phyloP scores from a whole-genome alignment of 2,113 vertebrate genomes.

The Sceloporus tristichus region DNA sequence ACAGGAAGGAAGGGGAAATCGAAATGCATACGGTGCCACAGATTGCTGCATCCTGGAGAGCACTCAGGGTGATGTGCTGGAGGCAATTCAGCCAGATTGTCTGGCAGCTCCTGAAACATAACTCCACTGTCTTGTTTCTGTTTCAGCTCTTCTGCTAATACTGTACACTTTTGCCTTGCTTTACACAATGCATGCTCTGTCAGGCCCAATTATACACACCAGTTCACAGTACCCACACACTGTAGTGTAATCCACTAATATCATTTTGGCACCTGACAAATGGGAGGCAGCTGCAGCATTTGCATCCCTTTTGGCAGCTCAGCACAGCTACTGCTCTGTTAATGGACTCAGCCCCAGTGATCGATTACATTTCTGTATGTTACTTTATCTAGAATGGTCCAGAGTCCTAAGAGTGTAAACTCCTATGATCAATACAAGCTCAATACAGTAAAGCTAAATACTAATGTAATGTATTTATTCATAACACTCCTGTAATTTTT shows the following conservation, averaged over 20 bases:
- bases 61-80: background rate
- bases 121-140: background rate
- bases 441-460: no score
- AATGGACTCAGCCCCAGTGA: background rate
- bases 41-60: background rate
- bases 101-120: background rate
- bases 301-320: background rate
- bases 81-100: background rate
- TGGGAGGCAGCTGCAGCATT: background rate
- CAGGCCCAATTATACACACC: slow-evolving; percentile 15
- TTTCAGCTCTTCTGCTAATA: background rate
- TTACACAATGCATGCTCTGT: background rate
- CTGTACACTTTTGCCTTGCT: background rate
- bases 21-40: background rate
- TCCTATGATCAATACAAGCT: no score
- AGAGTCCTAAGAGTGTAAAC: no score
- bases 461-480: no score
- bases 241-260: slow-evolving; percentile 1
- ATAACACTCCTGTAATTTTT: no score
- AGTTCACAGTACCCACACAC: slow-evolving; percentile 1
- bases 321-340: background rate
- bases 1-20: no score
- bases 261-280: slow-evolving; percentile 16
- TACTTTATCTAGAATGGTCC: background rate
- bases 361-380: background rate